Conservation (phyloP, 2,113 vertebrate genomes). For the Taxidea taxus region DNA sequence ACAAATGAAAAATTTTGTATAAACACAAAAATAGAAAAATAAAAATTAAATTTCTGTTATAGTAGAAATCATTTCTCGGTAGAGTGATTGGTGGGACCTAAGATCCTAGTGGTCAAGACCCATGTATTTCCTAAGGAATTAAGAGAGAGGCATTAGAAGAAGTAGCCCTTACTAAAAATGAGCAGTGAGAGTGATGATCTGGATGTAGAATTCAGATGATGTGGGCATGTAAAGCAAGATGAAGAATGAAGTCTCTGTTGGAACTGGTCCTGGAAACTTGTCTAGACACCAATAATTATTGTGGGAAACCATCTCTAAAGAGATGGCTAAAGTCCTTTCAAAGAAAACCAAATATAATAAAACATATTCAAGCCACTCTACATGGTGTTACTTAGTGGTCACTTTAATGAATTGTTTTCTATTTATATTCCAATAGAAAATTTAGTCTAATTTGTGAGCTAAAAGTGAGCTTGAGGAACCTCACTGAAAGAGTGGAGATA, state of each 20-base stretch:
- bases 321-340: background rate
- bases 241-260: background rate
- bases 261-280: background rate
- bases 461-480: background rate
- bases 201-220: background rate
- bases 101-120: background rate
- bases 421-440: background rate
- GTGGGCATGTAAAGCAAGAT: background rate
- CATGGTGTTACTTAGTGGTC: background rate
- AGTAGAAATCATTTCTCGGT: background rate
- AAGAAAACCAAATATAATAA: background rate
- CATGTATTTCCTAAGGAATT: background rate
- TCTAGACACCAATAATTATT: background rate
- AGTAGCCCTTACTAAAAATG: background rate
- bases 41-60: background rate
- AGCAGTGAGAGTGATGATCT: background rate
- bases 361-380: background rate
- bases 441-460: background rate
- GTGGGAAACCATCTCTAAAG: background rate
- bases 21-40: background rate
- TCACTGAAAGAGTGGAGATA: background rate
- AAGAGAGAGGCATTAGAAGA: background rate
- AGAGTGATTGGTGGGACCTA: background rate
- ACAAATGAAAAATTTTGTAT: background rate
- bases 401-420: background rate